Evolutionary conservation across 1,140 invertebrate species (phyloP), one percentile per base, ranked within the genome.

Genomic region (Drosophila tropicalis): DNA sequence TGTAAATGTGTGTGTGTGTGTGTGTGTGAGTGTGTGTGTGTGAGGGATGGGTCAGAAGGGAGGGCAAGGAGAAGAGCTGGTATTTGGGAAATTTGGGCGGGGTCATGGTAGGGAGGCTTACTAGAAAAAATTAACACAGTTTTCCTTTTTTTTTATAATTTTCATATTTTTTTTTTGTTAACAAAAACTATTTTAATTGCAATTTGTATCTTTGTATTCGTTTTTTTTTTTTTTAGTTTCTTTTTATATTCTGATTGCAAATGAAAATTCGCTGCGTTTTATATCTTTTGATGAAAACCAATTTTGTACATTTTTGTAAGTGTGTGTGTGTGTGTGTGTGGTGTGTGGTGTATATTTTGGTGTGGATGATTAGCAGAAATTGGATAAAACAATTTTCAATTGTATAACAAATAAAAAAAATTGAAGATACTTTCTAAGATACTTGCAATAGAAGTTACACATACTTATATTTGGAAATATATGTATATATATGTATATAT

Each of bases 401-500:
- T 66, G 66, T 47, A 81, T 86, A 86, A 86, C 82, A 86, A 75
- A 87, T 76, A 79, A 76, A 51, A 51, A 79, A 79, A 51, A 51
- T 51, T 19, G 19, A 22, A 51, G 44, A 51, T 51, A 51, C 44
- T 22, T 51, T 51, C 44, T 51, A 51, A 78, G 71, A 65, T 67
- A 75, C 63, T 73, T 76, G 82, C 82, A 85, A 85, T 86, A 86
- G 86, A 79, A 77, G 72, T 83, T 87, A 86, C 70, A 86, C 83
- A 87, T 86, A 86, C 82, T 85, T 87, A 76, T 76, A 76, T 76
- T 76, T 69, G 76, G 58, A 74, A 76, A 77, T 76, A 87, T 86
- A 75, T 75, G 75, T 44, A 78, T 78, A 72, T 67, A 78, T 44
- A 78, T 78, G 82, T 87, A 29, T 5, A 29, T 29, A 29, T 29